Evolutionary conservation across 30 jellyfish, hydroid and myxozoan genomes (phyloP).

Genomic region (Hydractinia symbiolongicarpus): DNA sequence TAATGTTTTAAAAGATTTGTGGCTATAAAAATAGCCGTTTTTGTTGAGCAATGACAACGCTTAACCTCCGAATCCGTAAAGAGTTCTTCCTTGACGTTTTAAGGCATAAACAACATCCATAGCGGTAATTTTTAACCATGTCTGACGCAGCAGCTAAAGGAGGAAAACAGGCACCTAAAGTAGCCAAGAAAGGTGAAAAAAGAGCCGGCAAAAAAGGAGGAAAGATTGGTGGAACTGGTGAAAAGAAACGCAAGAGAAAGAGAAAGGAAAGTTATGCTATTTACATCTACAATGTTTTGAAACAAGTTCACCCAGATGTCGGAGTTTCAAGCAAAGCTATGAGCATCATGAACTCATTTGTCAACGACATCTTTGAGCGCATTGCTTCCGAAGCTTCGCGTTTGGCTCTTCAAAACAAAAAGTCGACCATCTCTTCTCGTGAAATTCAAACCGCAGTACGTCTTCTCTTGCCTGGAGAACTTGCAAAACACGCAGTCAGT

Average conservation of each 20-base stretch:
- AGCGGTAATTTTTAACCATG: no score
- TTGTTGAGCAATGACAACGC: no score
- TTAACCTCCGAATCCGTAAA: no score
- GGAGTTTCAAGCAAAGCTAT: slow-evolving; percentile 94
- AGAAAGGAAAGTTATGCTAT: slow-evolving; percentile 81
- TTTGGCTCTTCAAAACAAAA: slow-evolving; percentile 75
- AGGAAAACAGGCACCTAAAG: background rate
- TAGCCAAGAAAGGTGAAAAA: background rate
- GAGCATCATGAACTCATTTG: slow-evolving; percentile 97
- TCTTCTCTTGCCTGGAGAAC: slow-evolving; percentile 90
- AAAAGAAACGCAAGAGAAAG: background rate
- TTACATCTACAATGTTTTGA: slow-evolving; percentile 86
- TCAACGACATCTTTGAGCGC: slow-evolving; percentile 87
- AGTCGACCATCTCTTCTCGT: slow-evolving; percentile 81
- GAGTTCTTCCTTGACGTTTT: no score
- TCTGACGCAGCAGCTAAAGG: background rate
- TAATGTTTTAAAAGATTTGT: no score
- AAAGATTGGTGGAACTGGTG: slow-evolving; percentile 18
- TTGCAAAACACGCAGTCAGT: slow-evolving; percentile 92
- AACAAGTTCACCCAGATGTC: slow-evolving; percentile 96
- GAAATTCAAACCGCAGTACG: slow-evolving; percentile 91
- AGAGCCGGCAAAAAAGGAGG: background rate
- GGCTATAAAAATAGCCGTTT: no score
- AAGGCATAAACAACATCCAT: no score
- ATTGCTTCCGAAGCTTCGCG: slow-evolving; percentile 98